Conservation (phyloP, 2,113 vertebrate species). For the Stigmatopora nigra region DNA sequence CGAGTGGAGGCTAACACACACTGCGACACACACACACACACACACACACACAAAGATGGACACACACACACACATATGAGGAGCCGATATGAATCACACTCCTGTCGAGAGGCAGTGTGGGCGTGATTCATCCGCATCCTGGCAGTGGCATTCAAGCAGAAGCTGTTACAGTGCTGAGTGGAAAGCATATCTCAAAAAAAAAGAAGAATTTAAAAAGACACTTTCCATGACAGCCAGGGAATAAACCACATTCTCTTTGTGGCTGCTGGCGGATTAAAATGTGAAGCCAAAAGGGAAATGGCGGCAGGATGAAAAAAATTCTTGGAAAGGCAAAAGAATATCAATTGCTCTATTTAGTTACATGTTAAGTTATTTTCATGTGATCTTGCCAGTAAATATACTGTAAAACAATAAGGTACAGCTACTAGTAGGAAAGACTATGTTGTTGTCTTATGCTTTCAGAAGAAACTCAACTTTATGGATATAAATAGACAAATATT, state of each 20-base stretch:
- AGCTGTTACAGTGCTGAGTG: slow-evolving; percentile 31
- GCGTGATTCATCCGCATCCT: slow-evolving; percentile 42
- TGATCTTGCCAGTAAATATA: not conserved
- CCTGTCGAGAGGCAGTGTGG: slow-evolving; percentile 20
- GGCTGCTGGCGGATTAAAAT: not conserved
- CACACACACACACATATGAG: slow-evolving; percentile 15
- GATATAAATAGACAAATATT: no score
- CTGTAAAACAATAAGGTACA: not conserved
- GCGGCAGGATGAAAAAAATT: not conserved
- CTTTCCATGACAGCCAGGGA: slow-evolving; percentile 6
- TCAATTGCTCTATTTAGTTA: no score
- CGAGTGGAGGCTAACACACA: slow-evolving; percentile 8
- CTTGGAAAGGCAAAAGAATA: not conserved
- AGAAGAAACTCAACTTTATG: no score
- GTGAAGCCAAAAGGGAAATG: not conserved
- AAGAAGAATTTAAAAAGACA: slow-evolving; percentile 6
- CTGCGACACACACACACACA: not conserved
- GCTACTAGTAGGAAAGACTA: no score
- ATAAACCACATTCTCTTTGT: not conserved
- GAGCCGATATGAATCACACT: slow-evolving; percentile 41
- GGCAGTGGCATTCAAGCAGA: slow-evolving; percentile 44
- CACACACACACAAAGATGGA: not conserved
- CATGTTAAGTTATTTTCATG: not conserved
- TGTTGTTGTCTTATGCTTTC: no score
- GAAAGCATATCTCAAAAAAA: slow-evolving; percentile 33